Percentiles rank a stretch among this genome's conserved stretches.
phyloP scores from a whole-genome alignment of 2,113 vertebrate genomes.

The Bambusicola thoracicus region DNA sequence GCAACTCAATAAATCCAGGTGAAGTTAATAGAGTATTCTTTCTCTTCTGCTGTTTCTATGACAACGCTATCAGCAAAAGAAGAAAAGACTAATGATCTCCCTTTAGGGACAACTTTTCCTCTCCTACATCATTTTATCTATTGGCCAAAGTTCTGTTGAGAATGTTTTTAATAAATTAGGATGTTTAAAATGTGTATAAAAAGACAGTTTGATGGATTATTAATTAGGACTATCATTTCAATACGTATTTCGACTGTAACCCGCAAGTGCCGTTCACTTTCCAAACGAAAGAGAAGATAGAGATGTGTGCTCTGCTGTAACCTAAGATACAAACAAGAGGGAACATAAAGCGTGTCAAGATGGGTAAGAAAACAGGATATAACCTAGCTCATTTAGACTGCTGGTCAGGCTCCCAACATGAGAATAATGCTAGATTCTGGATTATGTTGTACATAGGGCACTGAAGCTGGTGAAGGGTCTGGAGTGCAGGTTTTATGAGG shows the following conservation, averaged over 20 bases:
- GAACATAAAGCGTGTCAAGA: background rate
- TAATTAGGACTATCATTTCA: background rate
- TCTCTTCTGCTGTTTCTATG: conserved; percentile 24
- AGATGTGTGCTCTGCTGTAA: background rate
- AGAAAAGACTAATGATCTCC: background rate
- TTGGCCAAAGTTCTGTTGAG: background rate
- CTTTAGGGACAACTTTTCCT: background rate
- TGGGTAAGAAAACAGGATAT: background rate
- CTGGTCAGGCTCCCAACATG: background rate
- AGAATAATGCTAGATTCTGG: background rate
- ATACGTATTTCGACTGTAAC: background rate
- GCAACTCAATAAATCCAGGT: background rate
- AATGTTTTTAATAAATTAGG: background rate
- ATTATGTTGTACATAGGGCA: background rate
- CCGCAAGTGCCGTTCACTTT: background rate
- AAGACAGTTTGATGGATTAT: background rate
- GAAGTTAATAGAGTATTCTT: background rate
- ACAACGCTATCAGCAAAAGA: background rate
- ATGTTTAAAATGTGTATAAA: background rate
- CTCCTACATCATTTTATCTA: background rate
- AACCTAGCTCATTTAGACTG: background rate
- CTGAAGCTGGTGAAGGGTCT: too few relatives aligned
- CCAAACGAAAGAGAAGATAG: background rate
- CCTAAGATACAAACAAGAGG: background rate
- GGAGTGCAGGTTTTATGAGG: too few relatives aligned